Base-by-base conservation (phyloP, 1,140 invertebrate species). In the Argopecten irradians region DNA sequence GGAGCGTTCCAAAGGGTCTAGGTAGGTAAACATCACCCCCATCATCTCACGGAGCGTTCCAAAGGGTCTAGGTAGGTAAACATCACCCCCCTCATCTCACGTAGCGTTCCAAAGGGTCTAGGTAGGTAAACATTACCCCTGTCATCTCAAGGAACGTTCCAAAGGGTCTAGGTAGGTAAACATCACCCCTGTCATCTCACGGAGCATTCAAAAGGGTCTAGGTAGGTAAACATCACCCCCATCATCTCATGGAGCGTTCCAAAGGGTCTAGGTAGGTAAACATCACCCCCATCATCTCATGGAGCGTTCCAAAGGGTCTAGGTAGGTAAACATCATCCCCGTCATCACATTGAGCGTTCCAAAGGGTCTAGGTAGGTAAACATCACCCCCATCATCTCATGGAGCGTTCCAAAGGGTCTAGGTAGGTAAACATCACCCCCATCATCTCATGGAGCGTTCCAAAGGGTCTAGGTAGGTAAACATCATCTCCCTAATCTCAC, bases 11-110 rank as follows among this genome's bases (percentile, higher is more conserved):
- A 0, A 83, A 71, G 34, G 88, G 87, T 14, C 55, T 91, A 32
- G 92, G 93, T 94, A 87, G 86, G 91, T 84, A 28, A 43, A 39
- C n/a, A n/a, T n/a, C n/a, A n/a, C n/a, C n/a, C n/a, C n/a, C n/a
- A n/a, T n/a, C n/a, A n/a, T n/a, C n/a, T n/a, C n/a, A n/a, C n/a
- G n/a, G 19, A 19, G 82, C 11, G 82, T 34, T n/a, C 5, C 3
- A 19, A 22, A 22, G 36, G 36, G 36, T 39, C 36, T 39, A 39
- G 36, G 36, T 39, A 39, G 5, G 36, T 39, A 39, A 13, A 39
- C 19, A 85, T 93, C 19, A 43, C 89, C 9, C 87, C 88, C 28
- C 88, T 90, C 8, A 87, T 92, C 14, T 55, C 85, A 0, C 88
- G 92, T n/a, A 22, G 34, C 13, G 82, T 32, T n/a, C 34, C 28